Evolutionary conservation across 2,888 invertebrate genomes (phyloP).

Genomic region (Encarsia formosa): DNA sequence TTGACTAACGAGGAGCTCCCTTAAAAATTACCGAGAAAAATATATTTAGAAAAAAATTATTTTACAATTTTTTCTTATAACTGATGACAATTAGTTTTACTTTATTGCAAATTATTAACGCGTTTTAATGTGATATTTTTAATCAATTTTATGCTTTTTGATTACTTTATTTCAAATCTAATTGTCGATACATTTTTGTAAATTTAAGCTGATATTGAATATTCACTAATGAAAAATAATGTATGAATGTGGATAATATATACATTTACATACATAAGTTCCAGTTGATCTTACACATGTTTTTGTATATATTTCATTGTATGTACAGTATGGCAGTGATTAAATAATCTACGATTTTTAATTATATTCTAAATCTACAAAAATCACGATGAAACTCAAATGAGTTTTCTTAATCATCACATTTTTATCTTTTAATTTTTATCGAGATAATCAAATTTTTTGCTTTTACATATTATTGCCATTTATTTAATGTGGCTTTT

Average conservation of each 20-base stretch:
- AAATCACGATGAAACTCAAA: slow-evolving; percentile 30
- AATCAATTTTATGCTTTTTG: slow-evolving; percentile 3
- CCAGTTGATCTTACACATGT: slow-evolving; percentile 7
- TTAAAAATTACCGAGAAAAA: slow-evolving; percentile 29
- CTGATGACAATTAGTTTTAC: slow-evolving; percentile 23
- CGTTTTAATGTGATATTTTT: slow-evolving; percentile 18
- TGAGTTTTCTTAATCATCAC: slow-evolving; percentile 20
- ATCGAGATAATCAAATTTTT: slow-evolving; percentile 1
- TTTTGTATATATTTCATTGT: slow-evolving; percentile 29
- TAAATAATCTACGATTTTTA: slow-evolving; percentile 40
- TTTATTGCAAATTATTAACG: slow-evolving; percentile 35
- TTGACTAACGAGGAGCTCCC: slow-evolving; percentile 22
- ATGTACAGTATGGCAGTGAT: slow-evolving; percentile 49
- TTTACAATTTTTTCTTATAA: slow-evolving; percentile 3
- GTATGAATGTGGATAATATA: slow-evolving; percentile 10
- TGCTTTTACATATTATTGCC: slow-evolving; percentile 11
- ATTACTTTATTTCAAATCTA: slow-evolving; percentile 16
- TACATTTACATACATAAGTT: slow-evolving; percentile 23
- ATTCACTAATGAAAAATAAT: slow-evolving; percentile 20
- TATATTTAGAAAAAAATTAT: slow-evolving; percentile 15
- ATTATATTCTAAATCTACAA: slow-evolving; percentile 30
- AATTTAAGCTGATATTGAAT: slow-evolving; percentile 18
- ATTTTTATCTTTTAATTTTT: slow-evolving; percentile 20
- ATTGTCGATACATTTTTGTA: slow-evolving; percentile 16
- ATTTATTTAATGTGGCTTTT: slow-evolving; percentile 8